A percentile compares a stretch with the other conserved stretches of the same genome.
Conservation (phyloP, 2,888 invertebrate genomes). For the Lucinisca nassula region DNA sequence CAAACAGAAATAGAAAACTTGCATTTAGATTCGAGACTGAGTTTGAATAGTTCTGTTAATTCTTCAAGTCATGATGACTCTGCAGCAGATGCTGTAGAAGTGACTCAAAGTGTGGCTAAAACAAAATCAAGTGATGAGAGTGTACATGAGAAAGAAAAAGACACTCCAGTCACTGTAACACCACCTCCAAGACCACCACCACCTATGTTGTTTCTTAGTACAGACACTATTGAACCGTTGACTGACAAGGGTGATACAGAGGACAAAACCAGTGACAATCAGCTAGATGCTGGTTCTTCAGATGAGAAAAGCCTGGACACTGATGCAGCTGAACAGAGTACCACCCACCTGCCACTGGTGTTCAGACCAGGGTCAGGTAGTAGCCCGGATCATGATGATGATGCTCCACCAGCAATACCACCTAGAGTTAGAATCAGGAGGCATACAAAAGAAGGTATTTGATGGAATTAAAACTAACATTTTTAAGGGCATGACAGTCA, state of each 20-base stretch:
- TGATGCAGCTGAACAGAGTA: constrained; percentile 1
- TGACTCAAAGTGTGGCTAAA: neutral
- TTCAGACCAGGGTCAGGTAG: constrained; percentile 10
- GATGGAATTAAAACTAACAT: too few relatives aligned
- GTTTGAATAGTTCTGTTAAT: neutral
- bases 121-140: too few relatives aligned
- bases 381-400: constrained; percentile 25
- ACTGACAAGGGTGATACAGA: neutral
- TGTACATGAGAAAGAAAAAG: too few relatives aligned
- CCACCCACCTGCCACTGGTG: constrained; percentile 21
- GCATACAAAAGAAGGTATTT: constrained; percentile 32
- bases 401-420: constrained; percentile 60
- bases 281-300: neutral
- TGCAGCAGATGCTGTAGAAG: neutral
- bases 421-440: constrained; percentile 41
- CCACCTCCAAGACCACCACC: neutral
- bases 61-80: neutral
- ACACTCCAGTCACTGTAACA: too few relatives aligned
- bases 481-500: too few relatives aligned
- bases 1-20: neutral
- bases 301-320: neutral
- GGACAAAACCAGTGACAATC: neutral
- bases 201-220: neutral
- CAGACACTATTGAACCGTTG: neutral
- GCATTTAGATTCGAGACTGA: neutral